phyloP scores from a whole-genome alignment of 2,888 invertebrate species.

The Catonia carolina region DNA sequence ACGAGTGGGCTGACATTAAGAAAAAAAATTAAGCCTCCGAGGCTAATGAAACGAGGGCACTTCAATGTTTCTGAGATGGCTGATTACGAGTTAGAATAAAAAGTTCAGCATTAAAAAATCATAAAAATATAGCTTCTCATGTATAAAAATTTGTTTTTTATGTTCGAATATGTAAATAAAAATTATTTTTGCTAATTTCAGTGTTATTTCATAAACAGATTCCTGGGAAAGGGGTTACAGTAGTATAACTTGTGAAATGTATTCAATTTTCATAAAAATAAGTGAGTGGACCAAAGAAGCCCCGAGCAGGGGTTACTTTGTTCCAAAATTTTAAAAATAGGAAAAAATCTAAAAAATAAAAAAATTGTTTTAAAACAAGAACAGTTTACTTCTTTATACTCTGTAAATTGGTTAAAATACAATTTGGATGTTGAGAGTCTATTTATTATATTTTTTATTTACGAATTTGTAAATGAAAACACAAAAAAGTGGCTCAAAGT shows the following conservation, averaged over 20 bases:
- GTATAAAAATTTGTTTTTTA: neutral
- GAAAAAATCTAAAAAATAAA: too few species aligned
- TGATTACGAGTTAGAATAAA: neutral
- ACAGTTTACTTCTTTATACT: too few species aligned
- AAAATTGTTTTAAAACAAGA: too few species aligned
- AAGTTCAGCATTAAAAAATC: neutral
- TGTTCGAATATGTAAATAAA: slow-evolving; percentile 10
- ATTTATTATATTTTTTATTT: too few species aligned
- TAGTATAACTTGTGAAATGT: neutral
- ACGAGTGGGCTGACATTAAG: slow-evolving; percentile 17
- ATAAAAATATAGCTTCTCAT: slow-evolving; percentile 5
- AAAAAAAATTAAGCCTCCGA: slow-evolving; percentile 15
- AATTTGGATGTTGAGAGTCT: too few species aligned
- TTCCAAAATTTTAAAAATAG: too few species aligned
- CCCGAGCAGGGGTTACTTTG: neutral
- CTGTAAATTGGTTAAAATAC: too few species aligned
- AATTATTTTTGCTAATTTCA: slow-evolving; percentile 3
- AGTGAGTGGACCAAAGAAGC: neutral
- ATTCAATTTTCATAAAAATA: neutral
- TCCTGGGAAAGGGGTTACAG: neutral
- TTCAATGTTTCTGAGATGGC: slow-evolving; percentile 7
- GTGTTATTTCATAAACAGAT: slow-evolving; percentile 6
- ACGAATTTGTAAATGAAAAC: too few species aligned
- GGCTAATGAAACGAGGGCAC: neutral
- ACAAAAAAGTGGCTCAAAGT: too few species aligned